phyloP scores from a whole-genome alignment of 2,888 invertebrate species.

The Ctenicera cuprea region DNA sequence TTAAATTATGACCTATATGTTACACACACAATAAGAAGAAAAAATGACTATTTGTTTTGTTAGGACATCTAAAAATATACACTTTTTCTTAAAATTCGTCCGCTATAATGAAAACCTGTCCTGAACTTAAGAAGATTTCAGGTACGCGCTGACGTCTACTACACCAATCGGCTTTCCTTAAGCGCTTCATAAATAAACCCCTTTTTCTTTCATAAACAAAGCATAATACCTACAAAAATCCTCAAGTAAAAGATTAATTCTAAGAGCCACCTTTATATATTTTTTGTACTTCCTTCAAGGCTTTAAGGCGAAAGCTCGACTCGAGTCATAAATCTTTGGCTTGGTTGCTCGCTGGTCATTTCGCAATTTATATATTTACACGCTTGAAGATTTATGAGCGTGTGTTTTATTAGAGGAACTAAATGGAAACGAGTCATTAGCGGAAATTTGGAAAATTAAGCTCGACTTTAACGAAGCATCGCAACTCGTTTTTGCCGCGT shows the following conservation, averaged over 20 bases:
- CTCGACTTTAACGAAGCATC: constrained; percentile 33
- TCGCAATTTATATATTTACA: constrained; percentile 67
- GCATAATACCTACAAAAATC: constrained; percentile 47
- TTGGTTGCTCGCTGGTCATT: constrained; percentile 67
- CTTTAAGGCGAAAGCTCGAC: constrained; percentile 48
- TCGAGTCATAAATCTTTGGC: constrained; percentile 62
- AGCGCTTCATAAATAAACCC: constrained; percentile 46
- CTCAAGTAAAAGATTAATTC: constrained; percentile 61
- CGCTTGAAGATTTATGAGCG: constrained; percentile 60
- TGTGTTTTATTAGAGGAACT: constrained; percentile 45
- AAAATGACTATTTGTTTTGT: not conserved
- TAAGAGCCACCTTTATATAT: constrained; percentile 59
- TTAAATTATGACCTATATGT: too few species aligned
- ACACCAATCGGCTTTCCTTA: constrained; percentile 50
- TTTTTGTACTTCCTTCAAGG: constrained; percentile 48
- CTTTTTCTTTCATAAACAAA: constrained; percentile 51
- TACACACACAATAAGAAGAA: too few species aligned
- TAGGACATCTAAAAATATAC: not conserved
- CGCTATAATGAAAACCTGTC: constrained; percentile 34
- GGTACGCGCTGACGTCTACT: constrained; percentile 38
- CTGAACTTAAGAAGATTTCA: constrained; percentile 49
- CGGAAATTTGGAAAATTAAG: constrained; percentile 44
- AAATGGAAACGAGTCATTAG: constrained; percentile 45
- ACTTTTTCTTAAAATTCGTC: constrained; percentile 7
- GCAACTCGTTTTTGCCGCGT: constrained; percentile 27